These are phyloP conservation scores for Hypolimnas misippus DNA, from an alignment of 2,888 invertebrate species.

Conservation along the genomic window DNA sequence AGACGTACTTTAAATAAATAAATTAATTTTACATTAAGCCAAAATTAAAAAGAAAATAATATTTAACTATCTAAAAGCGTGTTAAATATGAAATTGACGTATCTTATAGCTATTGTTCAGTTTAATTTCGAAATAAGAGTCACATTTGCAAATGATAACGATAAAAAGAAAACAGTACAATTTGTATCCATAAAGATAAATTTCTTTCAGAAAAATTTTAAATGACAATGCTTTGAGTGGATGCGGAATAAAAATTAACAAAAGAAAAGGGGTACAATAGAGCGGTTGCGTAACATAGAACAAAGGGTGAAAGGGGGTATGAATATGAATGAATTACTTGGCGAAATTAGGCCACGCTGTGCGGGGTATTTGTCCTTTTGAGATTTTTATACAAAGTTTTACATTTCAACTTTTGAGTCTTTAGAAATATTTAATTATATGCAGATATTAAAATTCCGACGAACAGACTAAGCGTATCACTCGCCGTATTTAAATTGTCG, in stretches of 20 bases:
- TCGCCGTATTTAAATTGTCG: too few relatives aligned
- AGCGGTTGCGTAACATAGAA: constrained; percentile 67
- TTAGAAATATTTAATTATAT: not conserved
- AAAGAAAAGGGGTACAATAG: constrained; percentile 57
- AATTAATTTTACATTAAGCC: too few relatives aligned
- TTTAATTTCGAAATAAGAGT: not conserved
- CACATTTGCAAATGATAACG: constrained; percentile 1
- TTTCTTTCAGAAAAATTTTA: constrained; percentile 39
- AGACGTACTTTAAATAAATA: too few relatives aligned
- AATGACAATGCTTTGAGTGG: constrained; percentile 46
- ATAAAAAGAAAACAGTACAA: constrained; percentile 22
- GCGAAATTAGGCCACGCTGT: constrained; percentile 66
- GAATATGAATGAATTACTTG: constrained; percentile 79
- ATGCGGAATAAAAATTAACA: constrained; percentile 63
- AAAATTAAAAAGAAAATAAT: too few relatives aligned
- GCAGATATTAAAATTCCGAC: constrained; percentile 17
- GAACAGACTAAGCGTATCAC: not conserved
- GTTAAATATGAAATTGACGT: not conserved
- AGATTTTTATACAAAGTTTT: constrained; percentile 31
- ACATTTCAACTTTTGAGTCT: not conserved
- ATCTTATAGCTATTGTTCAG: not conserved
- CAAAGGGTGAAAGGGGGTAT: constrained; percentile 74
- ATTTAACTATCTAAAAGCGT: too few relatives aligned
- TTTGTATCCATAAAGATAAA: constrained; percentile 29
- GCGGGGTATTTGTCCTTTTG: constrained; percentile 49